Percentiles rank a stretch among this genome's conserved stretches.
Conservation (phyloP, 2,113 vertebrate genomes). For the Podarcis cretensis region DNA sequence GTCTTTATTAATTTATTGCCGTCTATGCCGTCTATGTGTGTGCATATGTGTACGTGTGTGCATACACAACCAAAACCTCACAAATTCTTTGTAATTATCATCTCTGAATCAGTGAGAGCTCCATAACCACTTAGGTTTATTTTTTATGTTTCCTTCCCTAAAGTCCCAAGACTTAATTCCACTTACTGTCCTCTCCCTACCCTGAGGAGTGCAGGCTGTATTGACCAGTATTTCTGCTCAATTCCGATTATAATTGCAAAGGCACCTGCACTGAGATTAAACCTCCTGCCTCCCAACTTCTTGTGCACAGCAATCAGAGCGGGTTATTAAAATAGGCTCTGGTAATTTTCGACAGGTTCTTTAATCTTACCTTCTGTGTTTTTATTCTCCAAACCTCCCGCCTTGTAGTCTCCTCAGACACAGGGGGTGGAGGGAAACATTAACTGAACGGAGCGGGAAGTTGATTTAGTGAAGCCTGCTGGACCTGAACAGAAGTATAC, state of each 20-base stretch:
- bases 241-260: constrained; percentile 74
- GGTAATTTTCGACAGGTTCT: constrained; percentile 67
- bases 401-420: constrained; percentile 54
- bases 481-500: constrained; percentile 52
- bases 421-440: constrained; percentile 57
- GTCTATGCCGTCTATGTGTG: background rate
- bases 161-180: constrained; percentile 59
- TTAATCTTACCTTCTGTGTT: constrained; percentile 70
- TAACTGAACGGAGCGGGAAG: constrained; percentile 74
- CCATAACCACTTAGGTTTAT: constrained; percentile 52
- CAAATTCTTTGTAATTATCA: constrained; percentile 44
- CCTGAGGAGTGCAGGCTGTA: constrained; percentile 54
- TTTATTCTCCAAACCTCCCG: constrained; percentile 69
- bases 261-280: constrained; percentile 66
- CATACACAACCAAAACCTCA: background rate
- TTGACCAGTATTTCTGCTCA: constrained; percentile 70
- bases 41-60: background rate
- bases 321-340: constrained; percentile 72
- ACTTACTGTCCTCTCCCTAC: constrained; percentile 59
- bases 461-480: constrained; percentile 64
- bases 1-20: constrained; percentile 10
- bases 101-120: constrained; percentile 25
- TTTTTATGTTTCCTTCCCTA: constrained; percentile 57
- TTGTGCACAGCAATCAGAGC: constrained; percentile 62
- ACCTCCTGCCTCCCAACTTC: constrained; percentile 54